Conservation (phyloP, 2,113 vertebrate genomes). For the Cavia aperea region DNA sequence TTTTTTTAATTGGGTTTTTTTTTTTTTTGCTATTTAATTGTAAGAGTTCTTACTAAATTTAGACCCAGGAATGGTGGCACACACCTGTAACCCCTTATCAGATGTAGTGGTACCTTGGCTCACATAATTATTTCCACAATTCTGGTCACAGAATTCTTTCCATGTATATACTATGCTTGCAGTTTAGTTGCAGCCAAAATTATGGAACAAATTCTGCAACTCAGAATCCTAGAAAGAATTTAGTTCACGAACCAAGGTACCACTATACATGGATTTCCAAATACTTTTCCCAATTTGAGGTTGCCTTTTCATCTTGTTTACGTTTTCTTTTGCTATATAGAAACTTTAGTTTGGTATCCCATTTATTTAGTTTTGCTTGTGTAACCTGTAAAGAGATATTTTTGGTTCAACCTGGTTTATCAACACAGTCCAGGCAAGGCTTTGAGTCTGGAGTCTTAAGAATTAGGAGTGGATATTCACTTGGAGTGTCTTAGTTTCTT, state of each 20-base stretch:
- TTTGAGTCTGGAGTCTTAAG: slow-evolving; percentile 15
- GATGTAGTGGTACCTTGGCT: not conserved
- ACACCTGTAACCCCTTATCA: not conserved
- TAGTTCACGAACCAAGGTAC: not conserved
- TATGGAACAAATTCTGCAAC: not conserved
- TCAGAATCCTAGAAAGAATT: not conserved
- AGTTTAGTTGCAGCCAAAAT: not conserved
- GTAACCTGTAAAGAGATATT: not conserved
- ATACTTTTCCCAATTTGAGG: not conserved
- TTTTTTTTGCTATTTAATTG: not conserved
- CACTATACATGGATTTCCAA: not conserved
- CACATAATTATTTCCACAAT: not conserved
- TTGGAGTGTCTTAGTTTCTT: not conserved
- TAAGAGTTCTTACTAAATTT: not conserved
- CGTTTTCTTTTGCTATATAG: not conserved
- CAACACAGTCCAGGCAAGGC: not conserved
- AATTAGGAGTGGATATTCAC: not conserved
- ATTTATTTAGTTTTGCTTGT: not conserved
- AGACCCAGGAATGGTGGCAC: not conserved
- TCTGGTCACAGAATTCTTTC: not conserved
- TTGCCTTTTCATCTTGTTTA: not conserved
- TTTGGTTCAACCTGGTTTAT: not conserved
- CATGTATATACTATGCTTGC: not conserved
- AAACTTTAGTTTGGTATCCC: not conserved
- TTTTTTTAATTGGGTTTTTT: not conserved